Base-by-base conservation (phyloP, 1,140 invertebrate species). In the Catajapyx aquilonaris region DNA sequence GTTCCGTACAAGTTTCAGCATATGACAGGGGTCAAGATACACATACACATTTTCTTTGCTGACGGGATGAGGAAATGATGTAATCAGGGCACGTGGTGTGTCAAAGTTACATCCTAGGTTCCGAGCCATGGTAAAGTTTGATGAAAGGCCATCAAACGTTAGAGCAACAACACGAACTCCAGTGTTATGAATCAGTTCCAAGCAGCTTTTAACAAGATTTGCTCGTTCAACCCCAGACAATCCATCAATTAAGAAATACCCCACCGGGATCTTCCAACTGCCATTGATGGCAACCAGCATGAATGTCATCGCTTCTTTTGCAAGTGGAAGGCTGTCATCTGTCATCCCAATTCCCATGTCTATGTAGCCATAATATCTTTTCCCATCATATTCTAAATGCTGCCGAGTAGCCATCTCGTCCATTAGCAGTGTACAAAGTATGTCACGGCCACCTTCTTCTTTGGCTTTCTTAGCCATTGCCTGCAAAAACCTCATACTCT, bases 321-420 rank as follows among this genome's bases (percentile, higher is more conserved):
- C 53, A 40, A 44, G 22, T 21, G 41, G 31, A 20, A 48, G 17
- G 35, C 33, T 15, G 43, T 56, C 50, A 32, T 37, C 31, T 28
- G 48, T 41, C 5, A 45, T n/a, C 7, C 39, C 38, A 33, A 33
- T 44, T n/a, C 50, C 50, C 11, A 52, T 44, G 41, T 55, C 46
- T n/a, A 56, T 45, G 43, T 50, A 47, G 4, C 52, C 52, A 34
- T 36, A 33, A 33, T 48, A 44, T 34, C 44, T 47, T 31, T 39
- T 21, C 3, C 48, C 46, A 34, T 46, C 45, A 42, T 34, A 57
- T 37, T 56, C 49, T 3, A 57, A 35, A 35, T 51, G 44, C 32
- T 49, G 35, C 13, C 47, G 36, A 16, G 57, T 56, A 16, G 48
- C 38, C 53, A 59, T 56, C 48, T 57, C 55, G 46, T 57, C 55